phyloP scores from a whole-genome alignment of 2,113 vertebrate genomes.

The Odobenus rosmarus region DNA sequence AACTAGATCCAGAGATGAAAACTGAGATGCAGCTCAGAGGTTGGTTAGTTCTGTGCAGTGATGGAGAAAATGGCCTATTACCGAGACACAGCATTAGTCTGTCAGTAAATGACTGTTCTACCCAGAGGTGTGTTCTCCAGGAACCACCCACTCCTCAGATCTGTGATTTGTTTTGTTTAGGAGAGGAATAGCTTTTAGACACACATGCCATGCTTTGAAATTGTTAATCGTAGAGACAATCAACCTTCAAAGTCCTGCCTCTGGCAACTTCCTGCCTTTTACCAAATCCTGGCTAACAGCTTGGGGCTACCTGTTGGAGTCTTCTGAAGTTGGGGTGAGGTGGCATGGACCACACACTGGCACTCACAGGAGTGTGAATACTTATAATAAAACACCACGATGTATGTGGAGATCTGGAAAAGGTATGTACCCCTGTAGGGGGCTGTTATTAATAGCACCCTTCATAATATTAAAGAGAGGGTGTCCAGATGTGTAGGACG shows the following conservation, averaged over 20 bases:
- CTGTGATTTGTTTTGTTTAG: slow-evolving; percentile 62
- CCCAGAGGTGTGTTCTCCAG: not conserved
- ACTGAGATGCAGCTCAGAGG: slow-evolving; percentile 8
- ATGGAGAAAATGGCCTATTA: slow-evolving; percentile 62
- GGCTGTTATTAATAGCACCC: not conserved
- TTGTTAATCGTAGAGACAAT: slow-evolving; percentile 12
- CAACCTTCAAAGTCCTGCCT: not conserved
- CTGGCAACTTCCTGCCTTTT: not conserved
- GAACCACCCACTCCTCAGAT: slow-evolving; percentile 51
- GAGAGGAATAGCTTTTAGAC: slow-evolving; percentile 40
- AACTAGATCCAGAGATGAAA: slow-evolving; percentile 51
- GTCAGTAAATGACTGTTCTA: slow-evolving; percentile 20
- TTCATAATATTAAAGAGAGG: not conserved
- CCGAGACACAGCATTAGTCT: not conserved
- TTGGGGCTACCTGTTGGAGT: not conserved
- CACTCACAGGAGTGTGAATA: not conserved
- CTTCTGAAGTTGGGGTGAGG: not conserved
- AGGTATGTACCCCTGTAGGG: not conserved
- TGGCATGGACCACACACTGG: not conserved
- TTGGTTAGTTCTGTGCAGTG: slow-evolving; percentile 59
- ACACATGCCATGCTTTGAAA: slow-evolving; percentile 27
- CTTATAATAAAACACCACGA: not conserved
- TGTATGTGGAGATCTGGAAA: not conserved
- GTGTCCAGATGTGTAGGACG: rapidly evolving
- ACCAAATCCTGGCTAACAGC: not conserved